Percentiles rank a stretch among this genome's conserved stretches.
phyloP scores from a whole-genome alignment of 2,113 vertebrate genomes.

The Sylvilagus bachmani region DNA sequence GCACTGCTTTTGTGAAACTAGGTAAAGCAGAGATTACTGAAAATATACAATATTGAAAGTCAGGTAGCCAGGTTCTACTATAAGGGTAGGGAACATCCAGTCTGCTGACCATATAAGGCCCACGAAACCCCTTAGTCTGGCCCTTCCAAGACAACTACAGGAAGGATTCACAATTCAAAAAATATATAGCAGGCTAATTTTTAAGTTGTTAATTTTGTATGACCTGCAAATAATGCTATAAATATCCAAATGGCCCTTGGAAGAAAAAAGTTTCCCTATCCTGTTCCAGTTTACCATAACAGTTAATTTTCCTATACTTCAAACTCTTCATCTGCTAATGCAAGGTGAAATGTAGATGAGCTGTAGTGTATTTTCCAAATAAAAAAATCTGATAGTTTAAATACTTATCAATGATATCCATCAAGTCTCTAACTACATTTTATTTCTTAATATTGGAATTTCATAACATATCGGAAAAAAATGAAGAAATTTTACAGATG shows the following conservation, averaged over 20 bases:
- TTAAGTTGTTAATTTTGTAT: no score
- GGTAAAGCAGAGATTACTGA: not conserved
- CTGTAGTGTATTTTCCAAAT: not conserved
- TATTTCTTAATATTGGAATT: constrained; percentile 7
- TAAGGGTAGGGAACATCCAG: no score
- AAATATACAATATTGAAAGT: not conserved
- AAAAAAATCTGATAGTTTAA: constrained; percentile 23
- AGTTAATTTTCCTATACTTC: not conserved
- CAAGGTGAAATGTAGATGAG: not conserved
- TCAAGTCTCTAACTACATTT: not conserved
- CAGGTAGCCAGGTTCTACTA: not conserved
- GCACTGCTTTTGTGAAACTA: not conserved
- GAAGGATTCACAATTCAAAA: no score
- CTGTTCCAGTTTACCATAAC: no score
- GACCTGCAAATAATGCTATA: no score
- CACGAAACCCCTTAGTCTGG: no score
- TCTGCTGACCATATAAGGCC: no score
- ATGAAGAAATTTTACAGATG: constrained; percentile 4
- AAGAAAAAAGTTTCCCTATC: no score
- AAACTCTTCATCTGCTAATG: constrained; percentile 28
- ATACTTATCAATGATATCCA: not conserved
- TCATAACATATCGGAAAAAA: not conserved
- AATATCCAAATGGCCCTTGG: no score
- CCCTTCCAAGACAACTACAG: no score
- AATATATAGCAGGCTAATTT: no score